Evolutionary conservation across 2,113 vertebrate species (phyloP).

Genomic region (Balaenoptera acutorostrata): DNA sequence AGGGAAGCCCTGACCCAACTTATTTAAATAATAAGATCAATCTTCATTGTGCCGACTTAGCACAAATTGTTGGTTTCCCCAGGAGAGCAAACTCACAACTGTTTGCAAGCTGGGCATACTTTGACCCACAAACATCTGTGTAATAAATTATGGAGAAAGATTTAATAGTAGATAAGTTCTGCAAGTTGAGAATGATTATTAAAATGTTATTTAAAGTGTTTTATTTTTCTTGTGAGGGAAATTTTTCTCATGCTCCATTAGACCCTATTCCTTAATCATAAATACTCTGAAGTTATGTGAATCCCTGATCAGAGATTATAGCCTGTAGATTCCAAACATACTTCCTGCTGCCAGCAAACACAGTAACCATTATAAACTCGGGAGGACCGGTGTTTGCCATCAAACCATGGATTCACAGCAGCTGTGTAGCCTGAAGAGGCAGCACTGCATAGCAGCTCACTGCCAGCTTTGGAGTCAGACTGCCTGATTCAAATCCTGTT

Average conservation of each 20-base stretch:
- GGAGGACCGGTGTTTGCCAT: neutral
- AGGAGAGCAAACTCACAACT: neutral
- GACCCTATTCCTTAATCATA: neutral
- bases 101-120: neutral
- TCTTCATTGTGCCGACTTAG: neutral
- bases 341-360: neutral
- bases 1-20: neutral
- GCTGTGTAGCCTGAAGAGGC: neutral
- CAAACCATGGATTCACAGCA: neutral
- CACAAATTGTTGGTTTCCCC: neutral
- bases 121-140: neutral
- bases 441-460: neutral
- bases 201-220: conserved; percentile 12
- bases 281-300: neutral
- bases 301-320: neutral
- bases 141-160: conserved; percentile 34
- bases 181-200: neutral
- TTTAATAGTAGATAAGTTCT: neutral
- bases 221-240: conserved; percentile 1
- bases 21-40: neutral
- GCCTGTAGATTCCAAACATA: neutral
- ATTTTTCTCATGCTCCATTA: neutral
- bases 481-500: neutral
- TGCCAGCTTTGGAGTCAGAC: neutral
- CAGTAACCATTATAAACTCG: neutral